Base-by-base conservation (phyloP, 2,888 invertebrate species). In the Leucophora obtusa region DNA sequence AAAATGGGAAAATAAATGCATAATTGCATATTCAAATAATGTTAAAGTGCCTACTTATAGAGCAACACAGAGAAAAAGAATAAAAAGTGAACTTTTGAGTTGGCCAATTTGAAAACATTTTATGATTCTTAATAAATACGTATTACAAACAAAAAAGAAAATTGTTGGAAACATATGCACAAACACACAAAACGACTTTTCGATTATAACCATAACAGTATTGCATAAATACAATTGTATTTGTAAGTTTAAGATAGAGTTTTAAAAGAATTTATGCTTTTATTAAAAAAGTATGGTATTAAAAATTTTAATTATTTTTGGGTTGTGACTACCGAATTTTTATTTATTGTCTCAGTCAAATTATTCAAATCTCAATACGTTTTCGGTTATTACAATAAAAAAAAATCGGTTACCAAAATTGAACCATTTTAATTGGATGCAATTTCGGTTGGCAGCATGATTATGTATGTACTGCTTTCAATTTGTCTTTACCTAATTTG, bases 1-100 rank as follows among this genome's bases (percentile, higher is more conserved):
- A 33, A 63, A 47, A 47, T 62, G 15, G 28, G 17, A 24, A 72
- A 72, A 51, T 58, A 59, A 66, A 59, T 71, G 47, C 51, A 60
- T 73, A 73, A 73, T 66, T 59, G 65, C 38, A 59, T 50, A 73
- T 73, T 66, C 73, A 73, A 28, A 66, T 66, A 73, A 59, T 43
- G 51, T 66, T 73, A 28, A 73, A 73, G 58, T 73, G 50, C 33
- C 15, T 50, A 59, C 65, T 70, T 59, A 47, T 62, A n/a, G 24
- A 47, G 38, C 15, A 21, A 62, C 18, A 62, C 24, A 50, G 2
- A 50, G 4, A 14, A 50, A 21, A 24, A 24, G 0, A 62, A 47
- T n/a, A 47, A 47, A 15, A 24, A n/a, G 8, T 28, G n/a, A 56
- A 14, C 28, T 47, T 28, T 69, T 58, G 51, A 51, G 59, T 51